phyloP scores from a whole-genome alignment of 2,113 vertebrate species.

The Urocynchramus pylzowi region DNA sequence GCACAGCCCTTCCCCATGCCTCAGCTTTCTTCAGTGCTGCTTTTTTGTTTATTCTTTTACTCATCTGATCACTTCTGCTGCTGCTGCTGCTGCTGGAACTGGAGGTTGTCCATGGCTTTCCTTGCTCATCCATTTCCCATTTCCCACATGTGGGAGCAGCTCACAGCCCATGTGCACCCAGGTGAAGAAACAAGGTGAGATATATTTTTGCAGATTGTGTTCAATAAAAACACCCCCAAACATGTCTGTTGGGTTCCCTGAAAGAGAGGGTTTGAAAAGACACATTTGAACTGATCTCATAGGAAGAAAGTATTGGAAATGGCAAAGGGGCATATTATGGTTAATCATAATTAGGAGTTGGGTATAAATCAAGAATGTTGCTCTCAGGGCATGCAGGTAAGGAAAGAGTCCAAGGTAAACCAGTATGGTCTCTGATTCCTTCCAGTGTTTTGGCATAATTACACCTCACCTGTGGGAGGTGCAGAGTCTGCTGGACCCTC shows the following conservation, averaged over 20 bases:
- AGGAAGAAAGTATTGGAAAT: background rate
- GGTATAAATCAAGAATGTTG: background rate
- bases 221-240: background rate
- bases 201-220: background rate
- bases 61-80: fast-evolving
- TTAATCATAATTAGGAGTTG: background rate
- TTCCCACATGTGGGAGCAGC: background rate
- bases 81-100: fast-evolving
- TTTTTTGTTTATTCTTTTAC: background rate
- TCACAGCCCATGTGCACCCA: background rate
- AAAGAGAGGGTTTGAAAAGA: background rate
- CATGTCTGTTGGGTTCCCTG: background rate
- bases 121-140: background rate
- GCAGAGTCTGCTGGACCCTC: background rate
- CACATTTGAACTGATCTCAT: background rate
- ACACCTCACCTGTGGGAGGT: background rate
- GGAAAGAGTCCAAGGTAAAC: background rate
- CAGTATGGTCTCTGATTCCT: background rate
- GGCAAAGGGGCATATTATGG: background rate
- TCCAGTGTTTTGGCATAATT: background rate
- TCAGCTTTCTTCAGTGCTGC: background rate
- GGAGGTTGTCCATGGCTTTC: background rate
- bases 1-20: background rate
- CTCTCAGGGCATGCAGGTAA: background rate
- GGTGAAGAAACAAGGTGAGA: background rate